A percentile compares a stretch with the other conserved stretches of the same genome.
Evolutionary conservation across 2,797 vertebrate genomes (phyloP).

Genomic region (Manis pentadactyla): DNA sequence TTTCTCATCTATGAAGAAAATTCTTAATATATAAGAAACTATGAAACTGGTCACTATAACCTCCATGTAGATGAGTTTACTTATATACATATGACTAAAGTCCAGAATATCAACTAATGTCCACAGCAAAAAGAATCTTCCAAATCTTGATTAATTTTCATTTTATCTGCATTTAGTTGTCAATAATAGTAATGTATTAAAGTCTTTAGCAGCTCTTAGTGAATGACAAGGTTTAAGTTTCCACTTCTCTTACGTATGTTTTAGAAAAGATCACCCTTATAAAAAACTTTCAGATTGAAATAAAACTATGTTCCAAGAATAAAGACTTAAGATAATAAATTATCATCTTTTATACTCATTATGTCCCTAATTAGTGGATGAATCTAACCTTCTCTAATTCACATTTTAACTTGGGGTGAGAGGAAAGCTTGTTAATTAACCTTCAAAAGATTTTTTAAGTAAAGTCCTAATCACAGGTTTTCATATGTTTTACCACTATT

Average conservation of each 20-base stretch:
- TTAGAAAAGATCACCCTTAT: constrained; percentile 11
- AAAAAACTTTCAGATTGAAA: constrained; percentile 47
- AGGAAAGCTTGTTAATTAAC: constrained; percentile 7
- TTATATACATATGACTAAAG: background rate
- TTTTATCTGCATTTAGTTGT: background rate
- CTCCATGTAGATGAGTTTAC: background rate
- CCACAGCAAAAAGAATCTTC: constrained; percentile 1
- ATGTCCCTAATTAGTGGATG: background rate
- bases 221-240: constrained; percentile 35
- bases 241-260: background rate
- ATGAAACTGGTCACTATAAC: background rate
- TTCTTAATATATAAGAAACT: background rate
- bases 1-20: background rate
- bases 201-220: background rate
- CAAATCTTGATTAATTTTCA: background rate
- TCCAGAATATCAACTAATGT: constrained; percentile 31
- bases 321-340: constrained; percentile 66
- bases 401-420: background rate
- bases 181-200: constrained; percentile 10
- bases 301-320: constrained; percentile 42
- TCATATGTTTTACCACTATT: background rate
- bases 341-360: constrained; percentile 9
- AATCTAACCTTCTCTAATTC: constrained; percentile 47
- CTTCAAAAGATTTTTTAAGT: background rate
- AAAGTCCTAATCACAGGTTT: constrained; percentile 25